phyloP scores from a whole-genome alignment of 2,797 vertebrate genomes.

The Loris lydekkerianus region DNA sequence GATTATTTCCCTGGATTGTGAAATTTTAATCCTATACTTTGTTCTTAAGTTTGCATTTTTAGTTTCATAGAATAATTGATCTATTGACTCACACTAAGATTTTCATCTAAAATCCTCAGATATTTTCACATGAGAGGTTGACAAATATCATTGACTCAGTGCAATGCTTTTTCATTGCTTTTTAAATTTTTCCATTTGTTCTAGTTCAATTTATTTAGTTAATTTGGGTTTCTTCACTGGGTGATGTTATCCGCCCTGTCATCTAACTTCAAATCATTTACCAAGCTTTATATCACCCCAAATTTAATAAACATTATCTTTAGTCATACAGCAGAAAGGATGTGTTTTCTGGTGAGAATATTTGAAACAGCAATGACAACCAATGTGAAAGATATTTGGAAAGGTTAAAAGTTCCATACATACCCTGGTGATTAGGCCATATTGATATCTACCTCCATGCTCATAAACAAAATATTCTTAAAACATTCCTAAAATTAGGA shows the following conservation, averaged over 20 bases:
- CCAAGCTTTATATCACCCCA: background rate
- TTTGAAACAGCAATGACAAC: background rate
- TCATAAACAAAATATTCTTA: conserved; percentile 15
- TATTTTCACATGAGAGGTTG: background rate
- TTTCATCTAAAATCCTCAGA: background rate
- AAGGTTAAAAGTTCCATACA: background rate
- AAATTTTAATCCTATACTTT: background rate
- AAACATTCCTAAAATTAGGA: conserved; percentile 6
- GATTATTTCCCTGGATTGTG: background rate
- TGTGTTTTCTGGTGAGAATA: background rate
- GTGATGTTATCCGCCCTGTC: background rate
- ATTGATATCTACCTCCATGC: background rate
- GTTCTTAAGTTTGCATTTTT: background rate
- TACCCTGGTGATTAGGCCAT: background rate
- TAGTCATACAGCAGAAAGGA: background rate
- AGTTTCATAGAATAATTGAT: background rate
- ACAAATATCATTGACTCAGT: background rate
- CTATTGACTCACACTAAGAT: background rate
- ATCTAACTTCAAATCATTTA: background rate
- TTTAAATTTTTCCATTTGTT: conserved; percentile 34
- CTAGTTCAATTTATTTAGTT: conserved; percentile 1
- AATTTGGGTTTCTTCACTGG: background rate
- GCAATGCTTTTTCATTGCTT: background rate
- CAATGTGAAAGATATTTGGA: background rate
- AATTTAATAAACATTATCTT: conserved; percentile 36